These are phyloP conservation scores for Fregetta grallaria DNA, from an alignment of 2,113 vertebrate genomes.

Conservation along the genomic window DNA sequence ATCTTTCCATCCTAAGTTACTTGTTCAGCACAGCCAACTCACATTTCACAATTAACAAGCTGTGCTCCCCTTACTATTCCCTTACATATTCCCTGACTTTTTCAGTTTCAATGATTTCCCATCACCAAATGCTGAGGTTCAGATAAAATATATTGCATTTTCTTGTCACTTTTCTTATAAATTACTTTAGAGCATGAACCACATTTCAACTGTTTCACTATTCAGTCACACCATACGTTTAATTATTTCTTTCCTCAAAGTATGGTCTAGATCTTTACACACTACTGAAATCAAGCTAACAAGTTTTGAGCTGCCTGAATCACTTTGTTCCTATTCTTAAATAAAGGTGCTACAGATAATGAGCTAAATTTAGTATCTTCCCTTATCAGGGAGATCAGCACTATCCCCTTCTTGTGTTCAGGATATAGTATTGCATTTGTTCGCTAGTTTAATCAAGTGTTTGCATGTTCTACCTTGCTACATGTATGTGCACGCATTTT, in stretches of 20 bases:
- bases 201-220: neutral
- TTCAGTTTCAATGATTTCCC: neutral
- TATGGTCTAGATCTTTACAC: neutral
- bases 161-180: neutral
- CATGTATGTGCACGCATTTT: neutral
- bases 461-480: neutral
- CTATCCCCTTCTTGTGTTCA: neutral
- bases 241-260: neutral
- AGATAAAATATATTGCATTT: neutral
- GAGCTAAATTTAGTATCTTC: neutral
- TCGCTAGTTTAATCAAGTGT: neutral
- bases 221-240: neutral
- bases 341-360: neutral
- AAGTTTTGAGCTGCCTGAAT: neutral
- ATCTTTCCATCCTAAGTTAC: neutral
- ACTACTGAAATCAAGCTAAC: neutral
- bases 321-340: neutral
- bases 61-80: neutral
- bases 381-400: neutral
- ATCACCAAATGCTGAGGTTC: neutral
- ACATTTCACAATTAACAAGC: neutral
- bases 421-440: neutral
- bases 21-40: neutral
- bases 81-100: neutral
- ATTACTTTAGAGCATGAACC: neutral